Base-by-base conservation (phyloP, 2,888 invertebrate genomes). In the Cabera pusaria region DNA sequence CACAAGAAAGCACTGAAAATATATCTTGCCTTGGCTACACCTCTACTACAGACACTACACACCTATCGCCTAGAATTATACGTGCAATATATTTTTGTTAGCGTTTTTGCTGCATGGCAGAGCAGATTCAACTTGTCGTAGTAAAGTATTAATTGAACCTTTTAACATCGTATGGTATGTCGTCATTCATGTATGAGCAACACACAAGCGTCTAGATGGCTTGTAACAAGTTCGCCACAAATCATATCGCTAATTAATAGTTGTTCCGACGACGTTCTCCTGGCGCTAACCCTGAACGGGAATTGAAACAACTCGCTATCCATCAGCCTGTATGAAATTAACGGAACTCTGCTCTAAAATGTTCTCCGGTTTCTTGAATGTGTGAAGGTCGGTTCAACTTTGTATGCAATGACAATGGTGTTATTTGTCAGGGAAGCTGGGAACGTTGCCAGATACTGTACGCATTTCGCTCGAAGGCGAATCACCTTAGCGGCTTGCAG, bases 1-100 rank as follows among this genome's bases (percentile, higher is more conserved):
- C 82, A 77, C 43, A 61, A 57, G 66, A 75, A 74, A 73, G 61
- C 55, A 59, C 49, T 50, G 33, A 60, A 70, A 73, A 69, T 68
- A 65, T 56, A 36, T 42, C 27, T 21, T 14, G 27, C 31, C 24
- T 47, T 36, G 33, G 19, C 40, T 26, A 21, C n/a, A n/a, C n/a
- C n/a, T n/a, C n/a, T 16, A 21, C 7, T 9, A 26, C 10, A 22
- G 2, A 28, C 23, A 28, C 10, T 10, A 6, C 3, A 26, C 21
- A 22, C 1, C 18, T 1, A 6, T 18, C 2, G 24, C 4, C 8
- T 22, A 18, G 3, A 12, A 28, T 11, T 11, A 17, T 23, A 22
- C 20, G 29, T 28, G 10, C 16, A 19, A 19, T n/a, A n/a, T n/a
- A n/a, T n/a, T n/a, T n/a, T n/a, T n/a, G n/a, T n/a, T n/a, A n/a